These are phyloP conservation scores for Montifringilla adamsi DNA, from an alignment of 2,113 vertebrate genomes.

Conservation along the genomic window DNA sequence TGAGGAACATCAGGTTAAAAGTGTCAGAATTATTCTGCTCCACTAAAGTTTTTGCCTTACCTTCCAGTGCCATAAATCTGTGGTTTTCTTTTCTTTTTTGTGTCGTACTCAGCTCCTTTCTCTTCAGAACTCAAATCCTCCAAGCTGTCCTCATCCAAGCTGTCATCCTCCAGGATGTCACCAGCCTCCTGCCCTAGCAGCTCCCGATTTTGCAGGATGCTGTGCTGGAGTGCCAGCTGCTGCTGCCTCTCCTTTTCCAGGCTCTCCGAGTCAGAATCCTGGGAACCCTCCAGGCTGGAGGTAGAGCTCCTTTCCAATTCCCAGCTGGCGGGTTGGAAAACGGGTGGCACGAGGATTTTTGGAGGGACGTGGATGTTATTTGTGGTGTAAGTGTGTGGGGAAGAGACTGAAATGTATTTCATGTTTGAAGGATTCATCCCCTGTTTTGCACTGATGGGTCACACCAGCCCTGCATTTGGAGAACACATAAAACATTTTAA, in stretches of 20 bases:
- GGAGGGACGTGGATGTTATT: neutral
- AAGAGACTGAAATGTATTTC: neutral
- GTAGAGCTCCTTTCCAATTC: neutral
- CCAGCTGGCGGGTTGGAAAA: neutral
- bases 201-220: neutral
- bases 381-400: neutral
- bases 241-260: slow-evolving; percentile 53
- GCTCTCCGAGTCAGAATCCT: slow-evolving; percentile 71
- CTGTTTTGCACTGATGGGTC: neutral
- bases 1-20: neutral
- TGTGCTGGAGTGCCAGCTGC: slow-evolving; percentile 47
- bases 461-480: neutral
- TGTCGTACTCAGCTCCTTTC: neutral
- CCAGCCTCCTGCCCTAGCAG: neutral
- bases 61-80: neutral
- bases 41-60: neutral
- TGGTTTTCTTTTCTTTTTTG: neutral
- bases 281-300: slow-evolving; percentile 52
- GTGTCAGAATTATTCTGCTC: neutral
- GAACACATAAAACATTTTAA: neutral
- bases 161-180: slow-evolving; percentile 21
- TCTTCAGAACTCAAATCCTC: neutral
- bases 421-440: neutral
- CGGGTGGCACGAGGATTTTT: neutral
- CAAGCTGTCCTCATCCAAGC: neutral